phyloP scores from a whole-genome alignment of 1,140 invertebrate genomes.

The Bactericera cockerelli region DNA sequence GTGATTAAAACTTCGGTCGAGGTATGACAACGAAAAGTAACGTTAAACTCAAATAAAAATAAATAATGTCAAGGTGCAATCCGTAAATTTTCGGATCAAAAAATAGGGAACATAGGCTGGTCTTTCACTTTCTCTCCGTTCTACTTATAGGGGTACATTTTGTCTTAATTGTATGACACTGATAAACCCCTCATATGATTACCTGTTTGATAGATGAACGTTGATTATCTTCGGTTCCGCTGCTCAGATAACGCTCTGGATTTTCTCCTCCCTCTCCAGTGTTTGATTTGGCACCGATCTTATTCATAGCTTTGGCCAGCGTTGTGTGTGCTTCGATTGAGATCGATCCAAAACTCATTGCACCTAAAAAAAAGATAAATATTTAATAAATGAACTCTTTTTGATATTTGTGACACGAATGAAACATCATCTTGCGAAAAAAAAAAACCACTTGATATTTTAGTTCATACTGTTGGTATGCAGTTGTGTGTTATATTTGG shows the following conservation, averaged over 20 bases:
- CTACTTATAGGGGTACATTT: no score
- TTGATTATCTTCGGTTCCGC: slow-evolving; percentile 62
- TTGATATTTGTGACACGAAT: slow-evolving; percentile 39
- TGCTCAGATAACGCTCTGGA: slow-evolving; percentile 60
- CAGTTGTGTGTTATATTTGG: no score
- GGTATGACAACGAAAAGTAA: no score
- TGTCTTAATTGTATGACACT: no score
- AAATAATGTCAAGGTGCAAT: no score
- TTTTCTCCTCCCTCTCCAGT: slow-evolving; percentile 72
- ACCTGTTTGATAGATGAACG: slow-evolving; percentile 68
- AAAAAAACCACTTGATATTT: background rate
- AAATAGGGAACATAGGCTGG: no score
- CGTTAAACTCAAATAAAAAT: no score
- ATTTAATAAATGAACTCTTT: no score
- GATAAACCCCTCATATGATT: no score
- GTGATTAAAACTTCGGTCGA: no score
- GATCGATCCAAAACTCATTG: slow-evolving; percentile 88
- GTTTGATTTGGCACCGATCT: slow-evolving; percentile 54
- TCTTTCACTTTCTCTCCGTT: no score
- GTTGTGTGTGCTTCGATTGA: slow-evolving; percentile 88
- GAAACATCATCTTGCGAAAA: slow-evolving; percentile 41
- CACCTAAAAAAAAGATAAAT: slow-evolving; percentile 35
- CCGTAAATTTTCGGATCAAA: no score
- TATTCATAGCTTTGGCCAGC: slow-evolving; percentile 93
- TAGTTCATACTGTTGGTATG: background rate